Evolutionary conservation across 2,888 invertebrate species (phyloP).

Genomic region (Diloba caeruleocephala): DNA sequence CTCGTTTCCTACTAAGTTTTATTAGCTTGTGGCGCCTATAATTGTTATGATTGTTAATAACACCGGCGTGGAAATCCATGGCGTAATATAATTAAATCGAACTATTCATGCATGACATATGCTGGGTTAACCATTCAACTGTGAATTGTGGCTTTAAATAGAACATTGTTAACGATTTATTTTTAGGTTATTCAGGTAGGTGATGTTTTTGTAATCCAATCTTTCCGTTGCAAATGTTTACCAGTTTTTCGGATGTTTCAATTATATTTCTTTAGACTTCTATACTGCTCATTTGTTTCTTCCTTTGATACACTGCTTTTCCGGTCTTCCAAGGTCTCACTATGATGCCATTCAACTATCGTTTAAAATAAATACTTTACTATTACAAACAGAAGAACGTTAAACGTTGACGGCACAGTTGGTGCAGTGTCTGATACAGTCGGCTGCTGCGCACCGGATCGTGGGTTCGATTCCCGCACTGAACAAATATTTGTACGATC

Average conservation of each 20-base stretch:
- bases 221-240: constrained; percentile 3
- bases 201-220: constrained; percentile 27
- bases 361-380: too few species aligned
- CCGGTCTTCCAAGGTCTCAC: too few species aligned
- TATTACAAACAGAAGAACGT: too few species aligned
- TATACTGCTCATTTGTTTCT: too few species aligned
- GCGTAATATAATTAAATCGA: constrained; percentile 58
- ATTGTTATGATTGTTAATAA: constrained; percentile 71
- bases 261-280: too few species aligned
- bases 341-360: too few species aligned
- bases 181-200: constrained; percentile 28
- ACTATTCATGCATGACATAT: constrained; percentile 37
- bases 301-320: too few species aligned
- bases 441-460: too few species aligned
- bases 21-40: constrained; percentile 71
- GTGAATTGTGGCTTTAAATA: constrained; percentile 37
- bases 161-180: constrained; percentile 30
- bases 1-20: constrained; percentile 63
- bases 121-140: constrained; percentile 25
- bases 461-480: too few species aligned
- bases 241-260: not conserved
- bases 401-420: too few species aligned
- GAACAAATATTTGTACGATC: too few species aligned
- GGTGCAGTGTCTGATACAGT: too few species aligned
- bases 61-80: constrained; percentile 58